Evolutionary conservation across 2,113 vertebrate genomes (phyloP).

Genomic region (Suricata suricatta): DNA sequence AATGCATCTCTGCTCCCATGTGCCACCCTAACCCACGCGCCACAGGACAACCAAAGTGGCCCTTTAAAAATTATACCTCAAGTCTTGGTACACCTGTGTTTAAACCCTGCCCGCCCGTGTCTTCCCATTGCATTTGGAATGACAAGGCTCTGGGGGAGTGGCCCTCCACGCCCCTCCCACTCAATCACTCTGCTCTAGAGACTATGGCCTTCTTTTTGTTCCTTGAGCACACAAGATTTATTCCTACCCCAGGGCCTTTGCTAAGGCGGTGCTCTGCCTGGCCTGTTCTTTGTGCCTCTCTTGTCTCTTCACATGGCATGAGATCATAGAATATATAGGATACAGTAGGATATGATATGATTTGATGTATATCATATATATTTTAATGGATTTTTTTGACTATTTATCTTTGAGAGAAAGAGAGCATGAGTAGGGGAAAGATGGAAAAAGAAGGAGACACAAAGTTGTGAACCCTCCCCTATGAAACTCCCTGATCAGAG

Average conservation of each 20-base stretch:
- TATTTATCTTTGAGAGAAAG: no score
- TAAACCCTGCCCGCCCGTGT: accelerated
- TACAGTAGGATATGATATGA: neutral
- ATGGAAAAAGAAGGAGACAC: no score
- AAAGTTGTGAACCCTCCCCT: neutral
- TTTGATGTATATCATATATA: neutral
- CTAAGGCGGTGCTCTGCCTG: neutral
- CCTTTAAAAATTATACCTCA: neutral
- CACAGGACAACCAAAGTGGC: neutral
- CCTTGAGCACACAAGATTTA: neutral
- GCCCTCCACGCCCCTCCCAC: neutral
- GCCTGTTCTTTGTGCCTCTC: neutral
- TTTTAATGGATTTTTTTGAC: neutral
- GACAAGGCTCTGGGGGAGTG: neutral
- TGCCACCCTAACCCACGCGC: neutral
- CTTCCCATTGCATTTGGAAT: neutral
- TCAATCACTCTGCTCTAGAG: neutral
- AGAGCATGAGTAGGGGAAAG: no score
- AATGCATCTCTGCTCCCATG: neutral
- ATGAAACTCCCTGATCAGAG: neutral
- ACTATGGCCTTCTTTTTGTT: accelerated
- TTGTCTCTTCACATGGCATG: neutral
- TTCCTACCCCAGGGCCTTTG: neutral
- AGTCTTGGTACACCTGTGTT: neutral
- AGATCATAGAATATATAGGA: no score